Evolutionary conservation across 1,140 invertebrate species (phyloP).

Genomic region (Eumeta japonica): DNA sequence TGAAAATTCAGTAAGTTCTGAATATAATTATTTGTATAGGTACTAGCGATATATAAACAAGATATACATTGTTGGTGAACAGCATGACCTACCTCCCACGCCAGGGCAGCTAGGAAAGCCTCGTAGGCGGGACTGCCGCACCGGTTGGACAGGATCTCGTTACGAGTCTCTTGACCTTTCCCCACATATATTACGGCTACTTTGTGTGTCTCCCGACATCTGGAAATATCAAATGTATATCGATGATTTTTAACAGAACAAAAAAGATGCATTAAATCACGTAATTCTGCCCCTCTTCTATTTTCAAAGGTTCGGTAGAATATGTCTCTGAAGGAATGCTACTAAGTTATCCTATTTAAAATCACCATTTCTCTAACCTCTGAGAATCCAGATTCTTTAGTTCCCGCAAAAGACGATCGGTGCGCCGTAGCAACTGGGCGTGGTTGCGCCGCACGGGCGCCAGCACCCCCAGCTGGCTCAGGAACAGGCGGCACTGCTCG

Average conservation of each 20-base stretch:
- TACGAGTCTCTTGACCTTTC: slow-evolving; percentile 94
- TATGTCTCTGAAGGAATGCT: too few species aligned
- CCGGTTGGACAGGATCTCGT: slow-evolving; percentile 73
- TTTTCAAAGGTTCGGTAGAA: too few species aligned
- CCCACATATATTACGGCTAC: slow-evolving; percentile 98
- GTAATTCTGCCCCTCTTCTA: too few species aligned
- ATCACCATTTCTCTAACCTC: slow-evolving; percentile 55
- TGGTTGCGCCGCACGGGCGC: slow-evolving; percentile 85
- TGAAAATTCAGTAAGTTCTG: too few species aligned
- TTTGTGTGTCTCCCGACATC: slow-evolving; percentile 96
- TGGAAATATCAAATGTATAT: slow-evolving; percentile 33
- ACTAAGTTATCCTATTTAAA: too few species aligned
- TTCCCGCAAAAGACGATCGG: slow-evolving; percentile 87
- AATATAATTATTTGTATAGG: too few species aligned
- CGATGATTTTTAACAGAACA: too few species aligned
- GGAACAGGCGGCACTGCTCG: slow-evolving; percentile 82
- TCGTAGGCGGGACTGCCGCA: slow-evolving; percentile 92
- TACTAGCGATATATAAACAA: neutral
- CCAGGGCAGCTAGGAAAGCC: slow-evolving; percentile 89
- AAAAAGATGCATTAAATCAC: neutral
- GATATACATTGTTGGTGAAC: too few species aligned
- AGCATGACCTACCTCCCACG: slow-evolving; percentile 79
- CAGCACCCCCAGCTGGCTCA: slow-evolving; percentile 86
- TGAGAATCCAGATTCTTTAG: slow-evolving; percentile 90
- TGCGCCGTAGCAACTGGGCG: slow-evolving; percentile 86